Evolutionary conservation across 1,140 invertebrate genomes (phyloP).

Genomic region (Globodera rostochiensis): DNA sequence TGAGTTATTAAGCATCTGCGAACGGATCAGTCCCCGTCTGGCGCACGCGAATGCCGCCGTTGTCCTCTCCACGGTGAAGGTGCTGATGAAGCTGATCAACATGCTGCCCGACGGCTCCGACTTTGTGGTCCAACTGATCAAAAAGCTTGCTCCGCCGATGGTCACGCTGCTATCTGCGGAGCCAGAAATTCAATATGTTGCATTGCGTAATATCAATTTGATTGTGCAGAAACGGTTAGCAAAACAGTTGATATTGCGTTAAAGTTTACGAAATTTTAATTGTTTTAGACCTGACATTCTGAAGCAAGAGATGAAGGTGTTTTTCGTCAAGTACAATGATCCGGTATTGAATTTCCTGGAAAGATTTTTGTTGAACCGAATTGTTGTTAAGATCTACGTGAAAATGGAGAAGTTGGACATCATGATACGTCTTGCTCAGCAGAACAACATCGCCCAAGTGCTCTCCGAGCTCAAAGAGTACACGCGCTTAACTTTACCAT

Average conservation of each 20-base stretch:
- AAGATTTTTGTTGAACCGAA: background rate
- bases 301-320: slow-evolving; percentile 99
- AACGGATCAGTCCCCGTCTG: slow-evolving; percentile 92
- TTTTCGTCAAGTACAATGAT: slow-evolving; percentile 99
- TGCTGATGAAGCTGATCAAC: slow-evolving; percentile 94
- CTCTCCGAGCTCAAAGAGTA: slow-evolving; percentile 96
- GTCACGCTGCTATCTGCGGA: slow-evolving; percentile 96
- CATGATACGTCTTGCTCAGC: slow-evolving; percentile 96
- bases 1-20: slow-evolving; percentile 78
- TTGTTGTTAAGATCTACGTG: slow-evolving; percentile 69
- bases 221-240: slow-evolving; percentile 88
- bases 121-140: slow-evolving; percentile 88
- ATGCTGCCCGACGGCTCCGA: slow-evolving; percentile 89
- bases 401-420: slow-evolving; percentile 99
- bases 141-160: slow-evolving; percentile 96
- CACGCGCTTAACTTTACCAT: slow-evolving; percentile 42
- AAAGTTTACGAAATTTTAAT: background rate
- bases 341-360: slow-evolving; percentile 79
- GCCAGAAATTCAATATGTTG: slow-evolving; percentile 98
- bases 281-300: slow-evolving; percentile 83
- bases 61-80: slow-evolving; percentile 97
- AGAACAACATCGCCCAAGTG: slow-evolving; percentile 97
- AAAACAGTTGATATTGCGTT: too few species aligned
- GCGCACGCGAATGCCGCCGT: slow-evolving; percentile 99
- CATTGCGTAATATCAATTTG: slow-evolving; percentile 94